Evolutionary conservation across 1,140 invertebrate species (phyloP), one percentile per base, ranked within the genome.

Genomic region (Ctenoplectra terminalis): DNA sequence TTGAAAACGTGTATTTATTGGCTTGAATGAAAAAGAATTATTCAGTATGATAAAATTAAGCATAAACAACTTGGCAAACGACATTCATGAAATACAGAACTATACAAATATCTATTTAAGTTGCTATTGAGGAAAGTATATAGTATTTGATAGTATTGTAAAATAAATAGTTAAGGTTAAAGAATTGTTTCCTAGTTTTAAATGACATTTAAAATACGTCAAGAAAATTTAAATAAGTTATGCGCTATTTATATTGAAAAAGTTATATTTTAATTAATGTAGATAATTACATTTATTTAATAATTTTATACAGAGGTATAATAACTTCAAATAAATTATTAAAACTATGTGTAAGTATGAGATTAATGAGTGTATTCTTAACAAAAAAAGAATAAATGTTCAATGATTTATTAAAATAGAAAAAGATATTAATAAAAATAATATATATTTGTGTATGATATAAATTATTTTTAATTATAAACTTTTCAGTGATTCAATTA

Each of bases 401-500:
- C 4, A 23, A 52, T 48, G 23, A 54, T 73, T 61, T 52, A 48
- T 43, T 20, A 17, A 72, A 11, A 17, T 72, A 54, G 26, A 31
- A 15, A 15, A 37, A 31, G 34, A 46, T 20, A 26, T 52, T 29
- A 56, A 73, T 73, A 43, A 61, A 64, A 40, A 4, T 7, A 26
- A 74, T 75, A 13, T 13, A n/a, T 6, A 34, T 15, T 17, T 34
- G 8, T 50, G 17, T 37, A 15, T 31, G 15, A 31, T 11, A 80
- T 34, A 15, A 58, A 20, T 37, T 67, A 31, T 48, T n/a, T 26
- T 52, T 69, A 52, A 50, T 56, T 40, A 74, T 56, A n/a, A 26
- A 75, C 8, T 60, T 83, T 75, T 54, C 58, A 82, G 23, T 60
- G 56, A 64, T 87, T 48, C 34, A 48, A 52, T 78, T 34, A 85